These are phyloP conservation scores for Eubucco bourcierii DNA, from an alignment of 2,113 vertebrate genomes.

Conservation along the genomic window DNA sequence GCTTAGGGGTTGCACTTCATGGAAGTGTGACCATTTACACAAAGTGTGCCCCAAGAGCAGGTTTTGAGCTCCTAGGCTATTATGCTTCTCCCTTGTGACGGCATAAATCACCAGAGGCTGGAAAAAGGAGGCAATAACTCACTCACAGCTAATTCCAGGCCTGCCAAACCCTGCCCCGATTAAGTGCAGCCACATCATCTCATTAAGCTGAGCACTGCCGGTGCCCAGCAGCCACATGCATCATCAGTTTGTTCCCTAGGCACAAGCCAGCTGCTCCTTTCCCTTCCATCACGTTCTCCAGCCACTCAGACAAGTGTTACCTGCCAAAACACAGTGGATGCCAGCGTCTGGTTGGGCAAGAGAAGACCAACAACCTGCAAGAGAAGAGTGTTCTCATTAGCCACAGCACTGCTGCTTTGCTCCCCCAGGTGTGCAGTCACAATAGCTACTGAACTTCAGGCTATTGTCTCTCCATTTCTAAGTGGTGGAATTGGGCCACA, in stretches of 20 bases:
- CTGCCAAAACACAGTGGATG: slow-evolving; percentile 94
- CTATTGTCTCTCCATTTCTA: neutral
- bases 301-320: slow-evolving; percentile 47
- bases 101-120: no score
- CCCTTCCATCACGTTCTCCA: neutral
- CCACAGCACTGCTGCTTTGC: neutral
- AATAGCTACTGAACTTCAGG: neutral
- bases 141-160: neutral
- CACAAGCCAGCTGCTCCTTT: neutral
- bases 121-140: no score
- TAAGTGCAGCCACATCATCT: neutral
- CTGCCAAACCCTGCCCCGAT: neutral
- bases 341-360: slow-evolving; percentile 90
- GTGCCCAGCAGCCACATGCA: neutral
- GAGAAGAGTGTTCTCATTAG: neutral
- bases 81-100: no score
- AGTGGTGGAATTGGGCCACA: neutral
- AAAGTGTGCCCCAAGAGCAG: neutral
- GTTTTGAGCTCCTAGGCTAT: neutral
- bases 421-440: neutral
- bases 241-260: neutral
- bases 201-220: neutral
- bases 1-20: neutral
- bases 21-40: neutral
- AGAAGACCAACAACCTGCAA: slow-evolving; percentile 91